Evolutionary conservation across 2,113 vertebrate genomes (phyloP).

Genomic region (Spizaetus ornatus): DNA sequence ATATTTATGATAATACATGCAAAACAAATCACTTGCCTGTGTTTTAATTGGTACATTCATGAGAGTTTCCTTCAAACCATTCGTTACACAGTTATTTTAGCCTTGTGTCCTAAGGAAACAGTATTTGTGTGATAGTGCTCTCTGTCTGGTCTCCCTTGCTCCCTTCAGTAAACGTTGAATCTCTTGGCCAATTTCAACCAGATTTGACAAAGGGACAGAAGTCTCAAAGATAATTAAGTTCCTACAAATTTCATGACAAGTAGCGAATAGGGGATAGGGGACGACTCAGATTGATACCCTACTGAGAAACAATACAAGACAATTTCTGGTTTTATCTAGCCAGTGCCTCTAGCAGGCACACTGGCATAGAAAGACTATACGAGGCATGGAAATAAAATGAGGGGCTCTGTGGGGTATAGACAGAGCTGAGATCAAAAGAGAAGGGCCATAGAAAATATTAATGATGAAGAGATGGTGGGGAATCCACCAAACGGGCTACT

Average conservation of each 20-base stretch:
- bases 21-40: constrained; percentile 19
- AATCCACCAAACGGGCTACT: background rate
- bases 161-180: background rate
- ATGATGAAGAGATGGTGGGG: background rate
- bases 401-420: background rate
- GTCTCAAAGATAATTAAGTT: background rate
- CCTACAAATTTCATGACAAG: background rate
- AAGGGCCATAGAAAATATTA: background rate
- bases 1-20: background rate
- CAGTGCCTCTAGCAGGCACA: background rate
- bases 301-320: background rate
- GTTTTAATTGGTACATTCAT: background rate
- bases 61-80: background rate
- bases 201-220: background rate
- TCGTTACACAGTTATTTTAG: background rate
- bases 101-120: background rate
- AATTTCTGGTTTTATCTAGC: background rate
- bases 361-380: rapidly evolving
- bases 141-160: background rate
- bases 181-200: background rate
- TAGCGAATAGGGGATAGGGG: background rate
- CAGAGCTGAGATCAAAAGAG: background rate
- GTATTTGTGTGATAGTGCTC: background rate
- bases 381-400: background rate
- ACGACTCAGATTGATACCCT: background rate